These are phyloP conservation scores for Eupristina koningsbergeri DNA, from an alignment of 1,140 invertebrate genomes.

Conservation along the genomic window DNA sequence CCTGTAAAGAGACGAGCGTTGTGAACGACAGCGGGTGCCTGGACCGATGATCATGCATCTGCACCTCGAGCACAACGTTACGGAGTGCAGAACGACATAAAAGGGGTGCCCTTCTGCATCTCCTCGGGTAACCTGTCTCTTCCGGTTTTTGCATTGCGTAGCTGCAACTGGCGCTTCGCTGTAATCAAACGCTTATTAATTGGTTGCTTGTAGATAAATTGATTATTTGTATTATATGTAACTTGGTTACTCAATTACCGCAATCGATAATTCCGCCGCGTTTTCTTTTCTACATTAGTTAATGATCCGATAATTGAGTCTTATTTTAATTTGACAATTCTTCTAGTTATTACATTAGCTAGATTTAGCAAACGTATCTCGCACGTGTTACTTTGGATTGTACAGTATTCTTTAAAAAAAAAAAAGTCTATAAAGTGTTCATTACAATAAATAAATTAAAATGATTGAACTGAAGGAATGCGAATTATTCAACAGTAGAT, in stretches of 20 bases:
- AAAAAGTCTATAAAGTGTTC: no score
- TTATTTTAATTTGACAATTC: no score
- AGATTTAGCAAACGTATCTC: no score
- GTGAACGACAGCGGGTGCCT: background rate
- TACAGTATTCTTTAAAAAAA: no score
- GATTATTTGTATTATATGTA: slow-evolving; percentile 1
- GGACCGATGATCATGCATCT: no score
- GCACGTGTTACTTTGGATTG: no score
- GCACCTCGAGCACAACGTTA: background rate
- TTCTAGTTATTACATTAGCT: no score
- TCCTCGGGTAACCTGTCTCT: background rate
- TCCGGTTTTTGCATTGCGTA: background rate
- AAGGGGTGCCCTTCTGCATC: background rate
- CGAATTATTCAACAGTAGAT: no score
- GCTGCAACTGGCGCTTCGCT: background rate
- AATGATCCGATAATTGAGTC: background rate
- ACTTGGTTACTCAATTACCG: background rate
- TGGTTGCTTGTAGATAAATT: background rate
- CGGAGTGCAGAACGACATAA: no score
- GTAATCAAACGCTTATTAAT: background rate
- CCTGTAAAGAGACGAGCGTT: background rate
- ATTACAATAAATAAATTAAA: no score
- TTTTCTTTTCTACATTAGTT: background rate
- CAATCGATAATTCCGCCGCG: background rate
- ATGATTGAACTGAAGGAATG: no score